A percentile compares a stretch with the other conserved stretches of the same genome.
Conservation (phyloP, 2,113 vertebrate genomes). For the Colistium nudipinnis region DNA sequence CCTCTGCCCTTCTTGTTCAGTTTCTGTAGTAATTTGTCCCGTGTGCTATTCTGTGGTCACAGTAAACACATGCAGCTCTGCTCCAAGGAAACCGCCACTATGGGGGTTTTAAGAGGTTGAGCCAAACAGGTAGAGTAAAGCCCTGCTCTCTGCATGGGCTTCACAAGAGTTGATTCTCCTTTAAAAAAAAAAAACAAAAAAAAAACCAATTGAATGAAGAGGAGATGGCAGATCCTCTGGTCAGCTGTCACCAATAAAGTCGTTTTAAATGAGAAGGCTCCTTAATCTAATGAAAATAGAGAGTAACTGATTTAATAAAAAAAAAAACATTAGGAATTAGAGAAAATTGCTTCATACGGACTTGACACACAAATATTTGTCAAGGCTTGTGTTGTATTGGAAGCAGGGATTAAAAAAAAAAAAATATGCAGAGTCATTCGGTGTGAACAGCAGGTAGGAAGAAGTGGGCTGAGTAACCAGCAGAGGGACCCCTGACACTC, state of each 20-base stretch:
- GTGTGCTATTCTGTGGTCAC: slow-evolving; percentile 16
- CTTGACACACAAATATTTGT: background rate
- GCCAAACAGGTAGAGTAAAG: background rate
- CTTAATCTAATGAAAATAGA: slow-evolving; percentile 19
- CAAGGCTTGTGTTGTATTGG: background rate
- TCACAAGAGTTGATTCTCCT: slow-evolving; percentile 22
- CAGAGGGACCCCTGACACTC: slow-evolving; percentile 71
- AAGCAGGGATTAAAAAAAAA: slow-evolving; percentile 14
- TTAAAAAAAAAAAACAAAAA: slow-evolving; percentile 15
- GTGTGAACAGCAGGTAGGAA: background rate
- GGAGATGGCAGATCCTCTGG: slow-evolving; percentile 55
- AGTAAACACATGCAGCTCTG: slow-evolving; percentile 22
- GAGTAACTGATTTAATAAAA: background rate
- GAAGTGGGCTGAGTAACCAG: slow-evolving; percentile 49
- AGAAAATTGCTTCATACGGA: slow-evolving; percentile 7
- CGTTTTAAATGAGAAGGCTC: slow-evolving; percentile 32
- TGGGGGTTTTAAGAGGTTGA: slow-evolving; percentile 15
- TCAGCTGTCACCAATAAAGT: slow-evolving; percentile 49
- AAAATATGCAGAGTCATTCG: background rate
- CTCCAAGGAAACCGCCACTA: slow-evolving; percentile 14
- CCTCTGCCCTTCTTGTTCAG: slow-evolving; percentile 13
- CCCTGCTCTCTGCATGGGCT: background rate
- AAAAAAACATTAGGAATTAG: background rate
- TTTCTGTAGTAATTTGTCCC: slow-evolving; percentile 18
- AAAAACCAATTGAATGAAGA: slow-evolving; percentile 41